Evolutionary conservation across 2,113 vertebrate genomes (phyloP).

Genomic region (Acinonyx jubatus): DNA sequence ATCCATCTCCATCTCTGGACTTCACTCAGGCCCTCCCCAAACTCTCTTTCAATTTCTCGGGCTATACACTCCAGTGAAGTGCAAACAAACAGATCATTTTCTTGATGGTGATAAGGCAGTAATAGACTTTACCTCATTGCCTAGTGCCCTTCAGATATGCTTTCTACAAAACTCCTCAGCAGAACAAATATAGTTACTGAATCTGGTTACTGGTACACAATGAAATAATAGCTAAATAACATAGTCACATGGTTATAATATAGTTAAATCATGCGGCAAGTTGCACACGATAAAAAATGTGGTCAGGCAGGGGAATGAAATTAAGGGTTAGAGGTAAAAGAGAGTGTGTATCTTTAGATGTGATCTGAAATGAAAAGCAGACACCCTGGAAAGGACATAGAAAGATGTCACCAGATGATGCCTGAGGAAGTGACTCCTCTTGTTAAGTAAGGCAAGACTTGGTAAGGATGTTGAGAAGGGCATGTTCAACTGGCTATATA

Average conservation of each 20-base stretch:
- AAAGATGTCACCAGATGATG: slow-evolving; percentile 50
- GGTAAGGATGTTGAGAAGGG: slow-evolving; percentile 2
- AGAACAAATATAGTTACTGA: slow-evolving; percentile 78
- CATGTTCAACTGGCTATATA: not conserved
- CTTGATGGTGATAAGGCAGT: slow-evolving; percentile 66
- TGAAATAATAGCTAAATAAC: slow-evolving; percentile 79
- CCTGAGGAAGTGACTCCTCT: not conserved
- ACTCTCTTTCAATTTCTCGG: slow-evolving; percentile 70
- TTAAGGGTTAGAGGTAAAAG: slow-evolving; percentile 72
- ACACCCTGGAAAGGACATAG: slow-evolving; percentile 53
- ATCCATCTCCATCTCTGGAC: slow-evolving; percentile 66
- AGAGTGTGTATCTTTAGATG: slow-evolving; percentile 64
- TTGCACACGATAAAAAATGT: slow-evolving; percentile 79
- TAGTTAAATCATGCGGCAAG: slow-evolving; percentile 76
- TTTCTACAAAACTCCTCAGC: slow-evolving; percentile 71
- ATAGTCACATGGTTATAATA: slow-evolving; percentile 73
- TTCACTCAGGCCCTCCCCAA: slow-evolving; percentile 33
- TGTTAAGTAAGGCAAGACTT: not conserved
- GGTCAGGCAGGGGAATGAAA: slow-evolving; percentile 78
- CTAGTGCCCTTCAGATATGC: slow-evolving; percentile 74
- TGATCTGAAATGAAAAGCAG: slow-evolving; percentile 72
- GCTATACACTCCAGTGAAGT: slow-evolving; percentile 75
- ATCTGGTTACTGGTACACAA: slow-evolving; percentile 79
- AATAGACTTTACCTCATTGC: slow-evolving; percentile 77
- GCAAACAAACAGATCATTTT: slow-evolving; percentile 78